These are phyloP conservation scores for Rhineura floridana DNA, from an alignment of 2,113 vertebrate species.

Conservation along the genomic window DNA sequence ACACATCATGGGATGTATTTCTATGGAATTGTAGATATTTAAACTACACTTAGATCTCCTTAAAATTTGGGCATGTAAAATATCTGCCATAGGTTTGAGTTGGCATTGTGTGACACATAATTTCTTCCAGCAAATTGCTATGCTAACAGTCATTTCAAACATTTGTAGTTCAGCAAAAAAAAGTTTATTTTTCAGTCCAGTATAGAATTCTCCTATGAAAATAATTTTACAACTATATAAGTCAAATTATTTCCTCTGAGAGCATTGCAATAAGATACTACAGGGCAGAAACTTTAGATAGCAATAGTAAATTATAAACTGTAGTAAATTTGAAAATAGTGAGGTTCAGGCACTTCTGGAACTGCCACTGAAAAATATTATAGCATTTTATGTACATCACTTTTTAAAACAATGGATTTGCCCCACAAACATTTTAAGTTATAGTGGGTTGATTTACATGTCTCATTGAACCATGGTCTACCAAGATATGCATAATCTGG, in stretches of 20 bases:
- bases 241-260: neutral
- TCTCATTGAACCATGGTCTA: no score
- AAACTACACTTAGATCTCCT: neutral
- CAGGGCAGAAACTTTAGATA: neutral
- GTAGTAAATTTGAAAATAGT: neutral
- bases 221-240: neutral
- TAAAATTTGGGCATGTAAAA: neutral
- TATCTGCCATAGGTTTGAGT: neutral
- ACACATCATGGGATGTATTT: neutral
- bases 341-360: neutral
- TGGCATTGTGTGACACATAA: neutral
- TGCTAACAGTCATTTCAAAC: neutral
- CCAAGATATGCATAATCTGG: no score
- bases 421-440: neutral
- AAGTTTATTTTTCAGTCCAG: neutral
- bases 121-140: constrained; percentile 9
- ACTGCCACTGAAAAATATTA: neutral
- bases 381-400: neutral
- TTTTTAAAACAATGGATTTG: neutral
- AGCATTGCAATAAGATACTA: neutral
- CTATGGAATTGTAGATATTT: neutral
- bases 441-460: no score
- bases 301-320: neutral
- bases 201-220: neutral
- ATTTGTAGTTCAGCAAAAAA: constrained; percentile 4